Evolutionary conservation across 2,113 vertebrate species (phyloP), one percentile per base, ranked within the genome.

Genomic region (Xenus cinereus): DNA sequence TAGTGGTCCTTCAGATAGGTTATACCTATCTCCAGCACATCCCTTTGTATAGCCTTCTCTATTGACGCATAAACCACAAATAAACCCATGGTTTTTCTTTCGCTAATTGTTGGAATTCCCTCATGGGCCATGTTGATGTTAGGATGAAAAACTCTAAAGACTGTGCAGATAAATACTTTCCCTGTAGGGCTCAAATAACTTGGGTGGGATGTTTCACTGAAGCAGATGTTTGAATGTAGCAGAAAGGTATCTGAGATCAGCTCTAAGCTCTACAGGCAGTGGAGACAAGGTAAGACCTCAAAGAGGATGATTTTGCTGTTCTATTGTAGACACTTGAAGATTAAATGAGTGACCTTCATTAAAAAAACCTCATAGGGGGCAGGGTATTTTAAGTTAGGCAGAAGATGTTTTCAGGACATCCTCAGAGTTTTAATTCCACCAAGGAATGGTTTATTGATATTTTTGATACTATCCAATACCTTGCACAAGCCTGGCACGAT

Each of bases 281-380:
- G 37, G 24, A 92, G 21, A 72, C 68, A 80, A 76, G 48, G 45
- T 30, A 72, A 16, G 45, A 64, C 48, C 27, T 87, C 35, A 35
- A 60, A 68, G 9, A 45, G 48, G 18, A 73, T 53, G n/a, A 41
- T 68, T 75, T 76, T 80, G 28, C 53, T 59, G 7, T 56, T 37
- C 11, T 73, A 0, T 10, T 67, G 37, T 30, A 68, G 57, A 88
- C 20, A 64, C 4, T 0, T 87, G 28, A 85, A 68, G 62, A 86
- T 46, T 68, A 84, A 93, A 85, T 53, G 21, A 45, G 33, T 39
- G 6, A 33, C 23, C 18, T 11, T 69, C 23, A 50, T 57, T 37
- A 8, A 75, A 71, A 71, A 62, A 7, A 0, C 5, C 18, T 67
- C 77, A 24, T 28, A 6, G 6, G 5, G 0, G n/a, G 12, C 41